These are phyloP conservation scores for Lepidostoma basale DNA, from an alignment of 1,140 invertebrate genomes.

Conservation along the genomic window DNA sequence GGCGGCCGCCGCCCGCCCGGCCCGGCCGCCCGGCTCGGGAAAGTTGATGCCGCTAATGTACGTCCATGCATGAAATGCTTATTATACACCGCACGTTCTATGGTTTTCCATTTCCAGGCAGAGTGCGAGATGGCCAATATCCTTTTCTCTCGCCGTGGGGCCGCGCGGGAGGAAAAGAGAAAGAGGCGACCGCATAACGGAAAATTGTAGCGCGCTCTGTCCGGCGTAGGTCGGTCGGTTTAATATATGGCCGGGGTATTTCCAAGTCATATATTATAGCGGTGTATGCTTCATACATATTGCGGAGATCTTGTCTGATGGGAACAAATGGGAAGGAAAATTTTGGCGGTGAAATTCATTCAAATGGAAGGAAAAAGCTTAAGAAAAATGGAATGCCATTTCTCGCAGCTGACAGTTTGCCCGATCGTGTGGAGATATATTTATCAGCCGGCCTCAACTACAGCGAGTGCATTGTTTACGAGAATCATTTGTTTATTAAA, in stretches of 20 bases:
- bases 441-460: too few species aligned
- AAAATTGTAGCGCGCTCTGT: slow-evolving; percentile 63
- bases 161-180: slow-evolving; percentile 50
- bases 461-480: too few species aligned
- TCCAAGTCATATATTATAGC: slow-evolving; percentile 63
- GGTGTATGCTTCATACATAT: slow-evolving; percentile 60
- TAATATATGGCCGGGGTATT: slow-evolving; percentile 64
- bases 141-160: slow-evolving; percentile 42
- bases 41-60: slow-evolving; percentile 37
- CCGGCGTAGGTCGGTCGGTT: slow-evolving; percentile 56
- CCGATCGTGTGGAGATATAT: slow-evolving; percentile 40
- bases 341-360: slow-evolving; percentile 61
- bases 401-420: slow-evolving; percentile 49
- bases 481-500: too few species aligned
- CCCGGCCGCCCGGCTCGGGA: not conserved
- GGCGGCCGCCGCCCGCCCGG: slow-evolving; percentile 46
- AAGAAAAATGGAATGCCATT: slow-evolving; percentile 54
- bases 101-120: slow-evolving; percentile 32
- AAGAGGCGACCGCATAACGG: slow-evolving; percentile 56
- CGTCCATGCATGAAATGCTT: slow-evolving; percentile 64
- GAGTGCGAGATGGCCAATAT: slow-evolving; percentile 29
- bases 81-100: slow-evolving; percentile 63
- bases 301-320: slow-evolving; percentile 61
- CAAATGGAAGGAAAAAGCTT: slow-evolving; percentile 50
- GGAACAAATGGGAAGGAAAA: slow-evolving; percentile 64